Conservation (phyloP, 1,140 invertebrate genomes). For the Araneus ventricosus region DNA sequence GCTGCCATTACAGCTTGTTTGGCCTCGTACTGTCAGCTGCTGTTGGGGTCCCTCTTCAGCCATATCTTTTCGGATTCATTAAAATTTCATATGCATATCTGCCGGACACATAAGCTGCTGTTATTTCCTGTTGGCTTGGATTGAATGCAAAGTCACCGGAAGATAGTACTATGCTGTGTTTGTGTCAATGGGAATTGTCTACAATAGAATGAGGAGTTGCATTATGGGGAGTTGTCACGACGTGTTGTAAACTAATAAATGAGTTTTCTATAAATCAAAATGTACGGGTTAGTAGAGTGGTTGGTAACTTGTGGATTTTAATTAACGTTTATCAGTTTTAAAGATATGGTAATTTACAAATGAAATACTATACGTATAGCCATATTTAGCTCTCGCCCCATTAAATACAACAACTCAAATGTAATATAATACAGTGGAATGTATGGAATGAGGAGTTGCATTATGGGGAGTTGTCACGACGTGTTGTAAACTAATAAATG, state of each 20-base stretch:
- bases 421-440: no score
- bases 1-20: slow-evolving; percentile 42
- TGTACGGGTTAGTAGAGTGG: neutral
- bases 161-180: neutral
- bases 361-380: no score
- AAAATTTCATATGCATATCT: slow-evolving; percentile 26
- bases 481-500: neutral
- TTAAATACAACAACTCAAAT: no score
- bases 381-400: no score
- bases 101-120: neutral
- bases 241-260: neutral
- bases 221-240: neutral
- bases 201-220: neutral
- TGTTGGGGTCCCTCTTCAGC: neutral
- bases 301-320: neutral
- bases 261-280: neutral
- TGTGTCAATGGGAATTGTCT: neutral
- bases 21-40: neutral
- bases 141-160: neutral
- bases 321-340: neutral
- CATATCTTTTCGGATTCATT: slow-evolving; percentile 11
- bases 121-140: neutral
- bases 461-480: neutral
- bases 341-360: no score
- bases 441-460: neutral